A percentile compares a stretch with the other conserved stretches of the same genome.
Conservation (phyloP, 1,140 invertebrate species). For the Ostrea edulis region DNA sequence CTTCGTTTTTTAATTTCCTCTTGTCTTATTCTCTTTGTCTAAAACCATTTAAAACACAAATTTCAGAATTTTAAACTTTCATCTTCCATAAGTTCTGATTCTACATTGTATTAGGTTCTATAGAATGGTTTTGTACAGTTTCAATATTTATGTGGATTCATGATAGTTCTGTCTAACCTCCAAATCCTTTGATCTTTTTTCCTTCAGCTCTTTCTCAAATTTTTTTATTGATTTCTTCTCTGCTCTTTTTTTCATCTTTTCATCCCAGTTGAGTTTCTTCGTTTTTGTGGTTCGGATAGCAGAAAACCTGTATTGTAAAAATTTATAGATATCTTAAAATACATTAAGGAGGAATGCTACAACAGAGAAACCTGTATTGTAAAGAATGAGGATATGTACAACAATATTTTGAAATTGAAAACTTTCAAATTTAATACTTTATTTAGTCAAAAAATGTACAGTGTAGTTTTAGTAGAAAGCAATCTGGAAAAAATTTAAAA, state of each 20-base stretch:
- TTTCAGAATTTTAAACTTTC: neutral
- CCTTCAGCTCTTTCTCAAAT: conserved; percentile 59
- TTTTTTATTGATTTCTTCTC: conserved; percentile 59
- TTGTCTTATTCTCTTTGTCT: conserved; percentile 56
- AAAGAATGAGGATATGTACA: no score
- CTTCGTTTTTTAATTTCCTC: conserved; percentile 85
- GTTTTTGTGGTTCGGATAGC: conserved; percentile 56
- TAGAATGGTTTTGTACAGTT: neutral
- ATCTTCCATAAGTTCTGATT: neutral
- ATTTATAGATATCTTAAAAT: neutral
- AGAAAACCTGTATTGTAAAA: conserved; percentile 54
- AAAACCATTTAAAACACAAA: neutral
- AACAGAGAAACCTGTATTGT: no score
- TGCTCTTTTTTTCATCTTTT: conserved; percentile 63
- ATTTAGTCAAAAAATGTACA: no score
- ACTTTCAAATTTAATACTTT: no score
- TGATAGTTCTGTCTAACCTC: conserved; percentile 48
- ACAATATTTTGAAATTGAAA: no score
- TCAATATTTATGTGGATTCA: neutral
- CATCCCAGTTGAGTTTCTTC: conserved; percentile 60
- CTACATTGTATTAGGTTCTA: neutral
- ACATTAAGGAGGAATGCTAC: no score
- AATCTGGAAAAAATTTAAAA: no score
- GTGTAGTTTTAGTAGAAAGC: no score
- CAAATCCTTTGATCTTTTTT: conserved; percentile 49